phyloP scores from a whole-genome alignment of 1,140 invertebrate genomes.

The Brachionus sp. region DNA sequence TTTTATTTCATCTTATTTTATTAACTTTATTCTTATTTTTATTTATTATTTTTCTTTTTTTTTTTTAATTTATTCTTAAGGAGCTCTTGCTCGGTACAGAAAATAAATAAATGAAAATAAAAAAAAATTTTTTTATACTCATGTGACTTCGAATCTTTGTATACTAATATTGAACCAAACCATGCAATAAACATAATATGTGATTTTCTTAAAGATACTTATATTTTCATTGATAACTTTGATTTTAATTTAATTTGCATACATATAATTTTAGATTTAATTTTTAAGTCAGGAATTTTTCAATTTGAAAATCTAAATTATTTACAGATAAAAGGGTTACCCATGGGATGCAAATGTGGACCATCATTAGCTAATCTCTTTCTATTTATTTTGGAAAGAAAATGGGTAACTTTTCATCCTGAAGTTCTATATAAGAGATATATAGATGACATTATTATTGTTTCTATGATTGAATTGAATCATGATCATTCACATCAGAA shows the following conservation, averaged over 20 bases:
- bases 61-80: too few relatives aligned
- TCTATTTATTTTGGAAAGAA: neutral
- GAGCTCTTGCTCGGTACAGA: too few relatives aligned
- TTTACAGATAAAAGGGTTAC: neutral
- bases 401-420: neutral
- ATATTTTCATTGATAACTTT: neutral
- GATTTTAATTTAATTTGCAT: neutral
- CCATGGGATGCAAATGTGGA: neutral
- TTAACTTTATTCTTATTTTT: too few relatives aligned
- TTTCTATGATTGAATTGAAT: neutral
- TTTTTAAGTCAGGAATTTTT: neutral
- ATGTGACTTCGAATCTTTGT: neutral
- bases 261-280: neutral
- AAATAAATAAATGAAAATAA: too few relatives aligned
- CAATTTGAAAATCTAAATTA: neutral
- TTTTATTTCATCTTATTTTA: too few relatives aligned
- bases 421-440: neutral
- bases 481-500: too few relatives aligned
- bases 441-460: neutral
- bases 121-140: neutral
- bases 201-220: neutral
- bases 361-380: neutral
- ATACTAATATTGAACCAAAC: neutral
- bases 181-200: neutral
- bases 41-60: too few relatives aligned